phyloP scores from a whole-genome alignment of 1,140 invertebrate species.

The Atta cephalotes region DNA sequence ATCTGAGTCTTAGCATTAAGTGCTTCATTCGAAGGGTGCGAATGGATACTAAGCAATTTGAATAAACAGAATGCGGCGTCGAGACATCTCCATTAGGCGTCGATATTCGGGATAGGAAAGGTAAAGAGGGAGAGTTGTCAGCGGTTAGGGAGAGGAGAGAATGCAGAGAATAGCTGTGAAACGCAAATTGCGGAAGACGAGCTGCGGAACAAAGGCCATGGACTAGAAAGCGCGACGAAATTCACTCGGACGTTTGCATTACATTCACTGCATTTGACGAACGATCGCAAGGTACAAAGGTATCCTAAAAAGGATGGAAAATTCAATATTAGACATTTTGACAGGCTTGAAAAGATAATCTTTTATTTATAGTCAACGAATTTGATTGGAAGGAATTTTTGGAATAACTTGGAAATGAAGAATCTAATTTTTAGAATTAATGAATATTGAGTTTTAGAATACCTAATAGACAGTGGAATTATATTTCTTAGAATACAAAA shows the following conservation, averaged over 20 bases:
- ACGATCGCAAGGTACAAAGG: background rate
- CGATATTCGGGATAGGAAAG: slow-evolving; percentile 73
- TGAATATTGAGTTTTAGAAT: slow-evolving; percentile 3
- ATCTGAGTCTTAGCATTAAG: slow-evolving; percentile 33
- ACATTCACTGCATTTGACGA: slow-evolving; percentile 32
- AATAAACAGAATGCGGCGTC: slow-evolving; percentile 76
- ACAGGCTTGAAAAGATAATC: background rate
- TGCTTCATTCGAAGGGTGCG: slow-evolving; percentile 9
- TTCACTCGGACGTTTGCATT: slow-evolving; percentile 29
- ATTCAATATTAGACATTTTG: slow-evolving; percentile 34
- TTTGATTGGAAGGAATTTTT: background rate
- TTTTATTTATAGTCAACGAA: slow-evolving; percentile 9
- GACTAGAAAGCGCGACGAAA: slow-evolving; percentile 32
- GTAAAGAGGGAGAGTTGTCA: background rate
- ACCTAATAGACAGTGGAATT: background rate
- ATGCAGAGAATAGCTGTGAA: slow-evolving; percentile 27
- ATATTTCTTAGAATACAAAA: slow-evolving; percentile 27
- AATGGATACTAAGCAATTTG: slow-evolving; percentile 74
- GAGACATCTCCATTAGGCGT: slow-evolving; percentile 77
- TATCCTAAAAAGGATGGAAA: background rate
- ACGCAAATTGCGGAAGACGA: slow-evolving; percentile 57
- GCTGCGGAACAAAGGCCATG: slow-evolving; percentile 16
- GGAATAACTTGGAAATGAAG: background rate
- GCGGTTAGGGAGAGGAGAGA: background rate
- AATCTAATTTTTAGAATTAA: slow-evolving; percentile 5